A percentile compares a stretch with the other conserved stretches of the same genome.
These are phyloP conservation scores for Drosophila takahashii DNA, from an alignment of 1,140 invertebrate genomes.

Conservation along the genomic window DNA sequence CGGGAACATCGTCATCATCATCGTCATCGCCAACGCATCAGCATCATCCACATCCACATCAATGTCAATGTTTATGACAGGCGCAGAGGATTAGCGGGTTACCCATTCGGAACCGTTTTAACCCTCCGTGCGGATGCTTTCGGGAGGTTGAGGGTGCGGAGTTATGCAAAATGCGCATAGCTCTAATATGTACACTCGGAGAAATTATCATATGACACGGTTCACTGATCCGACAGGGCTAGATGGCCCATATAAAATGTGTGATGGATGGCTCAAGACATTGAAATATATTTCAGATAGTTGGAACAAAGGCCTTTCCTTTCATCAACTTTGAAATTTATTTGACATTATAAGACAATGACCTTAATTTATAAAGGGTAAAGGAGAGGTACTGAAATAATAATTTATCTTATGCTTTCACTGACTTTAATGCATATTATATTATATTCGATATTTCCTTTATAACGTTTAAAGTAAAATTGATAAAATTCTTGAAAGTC, in stretches of 20 bases:
- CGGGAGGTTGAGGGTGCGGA: constrained; percentile 11
- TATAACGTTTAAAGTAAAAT: too few relatives aligned
- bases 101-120: constrained; percentile 72
- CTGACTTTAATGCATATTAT: too few relatives aligned
- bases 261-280: constrained; percentile 8
- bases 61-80: constrained; percentile 82
- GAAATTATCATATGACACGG: constrained; percentile 36
- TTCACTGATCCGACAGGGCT: constrained; percentile 31
- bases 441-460: too few relatives aligned
- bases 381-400: too few relatives aligned
- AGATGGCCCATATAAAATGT: constrained; percentile 4
- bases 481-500: neutral
- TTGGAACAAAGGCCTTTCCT: neutral
- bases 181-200: constrained; percentile 33
- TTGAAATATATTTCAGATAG: neutral
- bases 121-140: constrained; percentile 34
- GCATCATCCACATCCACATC: constrained; percentile 67
- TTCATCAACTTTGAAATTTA: neutral
- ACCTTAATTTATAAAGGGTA: too few relatives aligned
- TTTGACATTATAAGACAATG: too few relatives aligned
- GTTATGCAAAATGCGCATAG: constrained; percentile 45
- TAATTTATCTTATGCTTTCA: too few relatives aligned
- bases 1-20: constrained; percentile 25
- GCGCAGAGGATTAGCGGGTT: constrained; percentile 76
- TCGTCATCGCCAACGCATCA: constrained; percentile 25